These are phyloP conservation scores for Argyrosomus japonicus DNA, from an alignment of 2,113 vertebrate species.

Conservation along the genomic window DNA sequence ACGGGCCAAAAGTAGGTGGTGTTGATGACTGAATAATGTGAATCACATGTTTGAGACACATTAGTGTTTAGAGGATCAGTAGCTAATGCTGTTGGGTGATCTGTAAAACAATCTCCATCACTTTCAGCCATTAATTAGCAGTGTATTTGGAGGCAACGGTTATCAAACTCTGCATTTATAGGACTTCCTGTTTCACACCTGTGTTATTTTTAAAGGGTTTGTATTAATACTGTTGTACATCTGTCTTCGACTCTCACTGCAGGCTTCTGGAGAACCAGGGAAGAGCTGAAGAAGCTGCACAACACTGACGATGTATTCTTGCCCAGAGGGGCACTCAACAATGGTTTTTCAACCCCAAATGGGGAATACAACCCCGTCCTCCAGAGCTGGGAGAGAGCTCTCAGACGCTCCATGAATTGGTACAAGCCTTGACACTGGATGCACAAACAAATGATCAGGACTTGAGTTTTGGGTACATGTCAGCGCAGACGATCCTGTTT, in stretches of 20 bases:
- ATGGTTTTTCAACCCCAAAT: neutral
- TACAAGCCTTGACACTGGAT: slow-evolving; percentile 81
- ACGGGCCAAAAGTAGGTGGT: slow-evolving; percentile 18
- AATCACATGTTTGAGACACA: neutral
- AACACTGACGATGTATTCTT: slow-evolving; percentile 84
- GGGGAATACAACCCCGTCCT: slow-evolving; percentile 84
- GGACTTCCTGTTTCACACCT: neutral
- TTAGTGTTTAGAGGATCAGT: neutral
- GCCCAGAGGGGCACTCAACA: slow-evolving; percentile 76
- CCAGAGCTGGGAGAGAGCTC: slow-evolving; percentile 91
- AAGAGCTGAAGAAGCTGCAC: slow-evolving; percentile 91
- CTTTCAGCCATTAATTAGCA: neutral
- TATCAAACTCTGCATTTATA: neutral
- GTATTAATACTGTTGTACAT: neutral
- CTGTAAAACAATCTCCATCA: neutral
- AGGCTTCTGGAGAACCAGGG: slow-evolving; percentile 92
- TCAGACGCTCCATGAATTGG: slow-evolving; percentile 89
- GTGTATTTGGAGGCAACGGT: neutral
- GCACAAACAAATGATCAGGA: neutral
- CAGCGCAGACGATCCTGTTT: neutral
- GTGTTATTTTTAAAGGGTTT: neutral
- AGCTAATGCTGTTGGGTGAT: neutral
- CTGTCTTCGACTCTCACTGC: slow-evolving; percentile 28
- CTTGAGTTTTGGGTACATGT: neutral
- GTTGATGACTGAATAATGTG: slow-evolving; percentile 13